Base-by-base conservation (phyloP, 2,797 vertebrate species). In the Takifugu rubripes region DNA sequence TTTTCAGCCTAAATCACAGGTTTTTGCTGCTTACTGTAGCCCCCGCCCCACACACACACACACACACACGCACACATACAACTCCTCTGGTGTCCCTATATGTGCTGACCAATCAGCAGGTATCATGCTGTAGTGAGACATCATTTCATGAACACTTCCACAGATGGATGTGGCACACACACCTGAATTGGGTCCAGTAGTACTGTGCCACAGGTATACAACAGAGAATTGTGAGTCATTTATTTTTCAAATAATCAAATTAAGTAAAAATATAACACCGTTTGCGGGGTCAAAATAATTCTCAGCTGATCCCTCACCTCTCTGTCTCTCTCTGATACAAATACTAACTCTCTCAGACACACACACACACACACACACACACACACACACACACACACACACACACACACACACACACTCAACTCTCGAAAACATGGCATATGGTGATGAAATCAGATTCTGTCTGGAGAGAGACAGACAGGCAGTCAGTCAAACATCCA, bases 391-490 rank as follows among this genome's bases (percentile, higher is more conserved):
- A 73, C 68, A 72, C 61, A 61, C 47, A 26, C 49, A 16, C 63
- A 31, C 56, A 45, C 10, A 55, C 61, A 66, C 61, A 58, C 51
- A 71, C 57, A 62, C 52, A 59, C 58, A 61, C 59, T 73, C 71
- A 72, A 59, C 49, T 54, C 66, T 52, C 52, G 49, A 62, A 40
- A 61, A 48, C 61, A 55, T 5, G 61, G 80, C 84, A 84, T 84
- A 86, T 86, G 84, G 82, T 74, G 78, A 77, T 62, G 78, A 83
- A 86, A 86, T 86, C 80, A 83, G 80, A 84, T 69, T 77, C 76
- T 72, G 46, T 79, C 66, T 64, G 71, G 75, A 79, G 77, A 80
- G 62, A 77, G 81, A 80, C 48, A 84, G 75, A 75, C 76, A 78
- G 74, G 70, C 72, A 62, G 58, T 16, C 51, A 43, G 74, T 7